These are phyloP conservation scores for Trichacis sp. DNA, from an alignment of 2,888 invertebrate genomes.

Conservation along the genomic window DNA sequence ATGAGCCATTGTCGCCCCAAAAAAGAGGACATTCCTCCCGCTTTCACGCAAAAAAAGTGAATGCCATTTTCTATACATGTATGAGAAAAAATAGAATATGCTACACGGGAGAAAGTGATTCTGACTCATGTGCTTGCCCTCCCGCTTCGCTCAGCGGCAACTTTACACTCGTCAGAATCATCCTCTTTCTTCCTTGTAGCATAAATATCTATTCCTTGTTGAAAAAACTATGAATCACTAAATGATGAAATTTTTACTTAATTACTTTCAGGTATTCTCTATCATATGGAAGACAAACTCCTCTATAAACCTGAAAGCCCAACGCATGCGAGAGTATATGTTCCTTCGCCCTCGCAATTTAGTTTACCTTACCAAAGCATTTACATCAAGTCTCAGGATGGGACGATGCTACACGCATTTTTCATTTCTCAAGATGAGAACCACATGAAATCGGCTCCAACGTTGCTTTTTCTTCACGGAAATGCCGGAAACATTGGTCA, in stretches of 20 bases:
- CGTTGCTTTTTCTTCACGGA: conserved; percentile 92
- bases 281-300: conserved; percentile 87
- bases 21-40: no score
- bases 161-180: no score
- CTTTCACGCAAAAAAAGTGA: no score
- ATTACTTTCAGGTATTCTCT: conserved; percentile 78
- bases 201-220: no score
- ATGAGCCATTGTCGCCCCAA: no score
- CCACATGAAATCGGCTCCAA: conserved; percentile 79
- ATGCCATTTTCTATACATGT: no score
- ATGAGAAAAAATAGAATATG: not conserved
- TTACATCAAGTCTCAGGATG: conserved; percentile 81
- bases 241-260: not conserved
- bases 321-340: conserved; percentile 87
- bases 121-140: no score
- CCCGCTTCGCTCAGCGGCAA: no score
- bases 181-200: no score
- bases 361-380: conserved; percentile 89
- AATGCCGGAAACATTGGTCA: conserved; percentile 98
- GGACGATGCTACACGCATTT: conserved; percentile 83
- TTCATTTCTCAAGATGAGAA: conserved; percentile 81
- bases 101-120: no score
- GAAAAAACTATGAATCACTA: not conserved
- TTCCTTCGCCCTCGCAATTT: conserved; percentile 87
- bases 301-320: conserved; percentile 93